A percentile compares a stretch with the other conserved stretches of the same genome.
Conservation (phyloP, 1,140 invertebrate genomes). For the Drosophila fuyamai region DNA sequence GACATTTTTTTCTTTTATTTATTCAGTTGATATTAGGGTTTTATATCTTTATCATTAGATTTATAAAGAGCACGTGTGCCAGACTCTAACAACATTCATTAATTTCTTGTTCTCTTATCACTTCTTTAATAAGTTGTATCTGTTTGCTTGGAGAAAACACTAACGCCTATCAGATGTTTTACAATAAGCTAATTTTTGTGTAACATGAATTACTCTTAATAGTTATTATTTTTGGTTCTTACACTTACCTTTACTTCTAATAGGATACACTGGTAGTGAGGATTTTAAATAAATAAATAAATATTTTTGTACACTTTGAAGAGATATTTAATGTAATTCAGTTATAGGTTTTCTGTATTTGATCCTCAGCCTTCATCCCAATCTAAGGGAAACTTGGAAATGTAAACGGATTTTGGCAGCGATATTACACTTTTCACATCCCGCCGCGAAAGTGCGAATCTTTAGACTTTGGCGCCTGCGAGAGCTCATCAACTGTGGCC, state of each 20-base stretch:
- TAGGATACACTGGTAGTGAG: too few species aligned
- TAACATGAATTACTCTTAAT: too few species aligned
- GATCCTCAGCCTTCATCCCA: constrained; percentile 17
- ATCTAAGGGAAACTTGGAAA: constrained; percentile 47
- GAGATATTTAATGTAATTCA: too few species aligned
- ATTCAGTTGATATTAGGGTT: background rate
- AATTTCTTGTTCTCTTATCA: background rate
- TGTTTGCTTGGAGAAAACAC: too few species aligned
- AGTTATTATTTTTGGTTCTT: too few species aligned
- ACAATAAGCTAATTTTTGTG: too few species aligned
- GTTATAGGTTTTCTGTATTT: too few species aligned
- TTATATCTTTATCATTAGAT: background rate
- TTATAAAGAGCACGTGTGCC: background rate
- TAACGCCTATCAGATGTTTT: too few species aligned
- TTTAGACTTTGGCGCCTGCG: constrained; percentile 10
- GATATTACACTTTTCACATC: constrained; percentile 51
- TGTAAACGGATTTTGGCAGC: constrained; percentile 1
- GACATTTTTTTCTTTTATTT: background rate
- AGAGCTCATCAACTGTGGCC: constrained; percentile 63
- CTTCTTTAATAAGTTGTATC: background rate
- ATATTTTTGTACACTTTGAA: too few species aligned
- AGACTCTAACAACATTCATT: background rate
- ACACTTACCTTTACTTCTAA: too few species aligned
- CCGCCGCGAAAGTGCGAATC: constrained; percentile 34
- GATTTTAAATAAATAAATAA: too few species aligned